These are phyloP conservation scores for Cyanoderma ruficeps DNA, from an alignment of 2,113 vertebrate genomes.

Conservation along the genomic window DNA sequence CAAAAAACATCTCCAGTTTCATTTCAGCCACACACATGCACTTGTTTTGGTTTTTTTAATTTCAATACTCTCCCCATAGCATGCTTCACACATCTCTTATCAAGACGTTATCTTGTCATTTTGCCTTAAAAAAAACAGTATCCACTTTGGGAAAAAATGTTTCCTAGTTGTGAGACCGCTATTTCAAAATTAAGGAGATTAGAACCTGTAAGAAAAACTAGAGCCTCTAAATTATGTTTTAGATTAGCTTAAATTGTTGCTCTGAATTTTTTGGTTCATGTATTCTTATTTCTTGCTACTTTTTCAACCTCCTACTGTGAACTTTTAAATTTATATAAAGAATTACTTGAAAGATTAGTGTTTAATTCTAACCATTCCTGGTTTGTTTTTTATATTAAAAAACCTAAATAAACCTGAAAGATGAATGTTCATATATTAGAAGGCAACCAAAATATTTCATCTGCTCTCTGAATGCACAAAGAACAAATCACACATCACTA, in stretches of 20 bases:
- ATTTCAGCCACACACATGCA: background rate
- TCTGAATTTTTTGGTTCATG: background rate
- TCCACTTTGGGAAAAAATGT: background rate
- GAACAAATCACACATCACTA: background rate
- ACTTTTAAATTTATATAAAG: background rate
- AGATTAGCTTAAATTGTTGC: background rate
- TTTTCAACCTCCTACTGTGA: background rate
- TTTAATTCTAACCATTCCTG: background rate
- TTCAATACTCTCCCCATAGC: background rate
- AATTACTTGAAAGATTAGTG: background rate
- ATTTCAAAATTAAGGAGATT: background rate
- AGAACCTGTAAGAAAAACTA: background rate
- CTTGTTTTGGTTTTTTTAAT: background rate
- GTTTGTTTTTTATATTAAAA: background rate
- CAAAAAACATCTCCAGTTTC: background rate
- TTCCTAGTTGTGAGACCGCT: background rate
- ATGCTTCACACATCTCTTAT: background rate
- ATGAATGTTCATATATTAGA: background rate
- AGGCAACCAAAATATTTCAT: background rate
- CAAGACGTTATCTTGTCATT: background rate
- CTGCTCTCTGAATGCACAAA: background rate
- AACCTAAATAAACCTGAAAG: background rate
- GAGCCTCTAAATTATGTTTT: background rate
- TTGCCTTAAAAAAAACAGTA: background rate
- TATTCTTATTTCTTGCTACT: background rate